These are phyloP conservation scores for Diarsia mendica DNA, from an alignment of 2,888 invertebrate genomes.

Conservation along the genomic window DNA sequence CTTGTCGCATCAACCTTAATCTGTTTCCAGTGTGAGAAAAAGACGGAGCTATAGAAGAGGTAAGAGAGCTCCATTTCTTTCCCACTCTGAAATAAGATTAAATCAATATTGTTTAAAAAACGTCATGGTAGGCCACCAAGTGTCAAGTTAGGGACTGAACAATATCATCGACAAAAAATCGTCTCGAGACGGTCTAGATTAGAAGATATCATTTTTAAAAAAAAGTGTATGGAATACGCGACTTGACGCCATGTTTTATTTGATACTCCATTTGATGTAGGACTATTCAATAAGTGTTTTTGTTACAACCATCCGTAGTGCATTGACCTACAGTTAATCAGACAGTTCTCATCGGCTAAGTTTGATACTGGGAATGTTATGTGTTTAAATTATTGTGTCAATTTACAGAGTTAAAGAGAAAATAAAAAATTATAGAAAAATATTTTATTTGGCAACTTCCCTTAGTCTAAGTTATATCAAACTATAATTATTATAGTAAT, in stretches of 20 bases:
- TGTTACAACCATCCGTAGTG: not conserved
- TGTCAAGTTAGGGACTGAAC: not conserved
- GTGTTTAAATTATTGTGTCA: not conserved
- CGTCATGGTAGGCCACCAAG: no score
- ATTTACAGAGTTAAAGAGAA: slow-evolving; percentile 28
- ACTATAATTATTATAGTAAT: not conserved
- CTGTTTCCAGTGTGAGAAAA: no score
- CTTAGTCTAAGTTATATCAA: slow-evolving; percentile 7
- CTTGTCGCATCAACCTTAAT: no score
- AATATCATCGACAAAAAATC: not conserved
- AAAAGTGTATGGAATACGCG: not conserved
- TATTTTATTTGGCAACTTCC: slow-evolving; percentile 31
- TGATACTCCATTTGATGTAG: no score
- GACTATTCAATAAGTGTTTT: not conserved
- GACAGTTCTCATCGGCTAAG: not conserved
- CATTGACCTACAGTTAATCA: not conserved
- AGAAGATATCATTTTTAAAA: not conserved
- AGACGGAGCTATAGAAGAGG: no score
- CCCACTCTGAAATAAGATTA: no score
- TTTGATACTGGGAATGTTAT: not conserved
- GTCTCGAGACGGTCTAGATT: not conserved
- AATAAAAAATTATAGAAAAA: slow-evolving; percentile 22
- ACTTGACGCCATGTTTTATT: not conserved
- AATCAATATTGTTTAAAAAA: no score
- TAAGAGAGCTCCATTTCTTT: no score